phyloP scores from a whole-genome alignment of 2,888 invertebrate species.

The Morpho helenor region DNA sequence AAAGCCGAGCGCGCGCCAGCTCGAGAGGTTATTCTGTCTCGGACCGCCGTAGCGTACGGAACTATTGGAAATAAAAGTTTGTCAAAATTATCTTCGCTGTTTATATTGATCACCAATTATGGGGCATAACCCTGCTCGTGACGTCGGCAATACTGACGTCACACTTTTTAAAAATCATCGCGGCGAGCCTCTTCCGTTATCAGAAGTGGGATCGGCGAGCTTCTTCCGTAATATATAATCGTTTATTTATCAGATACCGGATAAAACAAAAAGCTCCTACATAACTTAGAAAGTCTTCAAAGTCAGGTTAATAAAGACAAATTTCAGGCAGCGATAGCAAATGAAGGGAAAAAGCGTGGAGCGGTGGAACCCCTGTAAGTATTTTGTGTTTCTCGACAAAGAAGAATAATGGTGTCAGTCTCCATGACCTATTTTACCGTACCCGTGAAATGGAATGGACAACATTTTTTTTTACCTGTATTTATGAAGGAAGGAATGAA shows the following conservation, averaged over 20 bases:
- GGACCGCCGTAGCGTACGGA: too few relatives aligned
- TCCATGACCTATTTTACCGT: not conserved
- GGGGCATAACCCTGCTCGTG: too few relatives aligned
- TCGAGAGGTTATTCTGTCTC: too few relatives aligned
- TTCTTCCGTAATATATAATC: not conserved
- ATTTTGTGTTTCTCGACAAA: not conserved
- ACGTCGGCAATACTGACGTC: too few relatives aligned
- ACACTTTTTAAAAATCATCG: too few relatives aligned
- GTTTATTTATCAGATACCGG: not conserved
- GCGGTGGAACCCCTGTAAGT: not conserved
- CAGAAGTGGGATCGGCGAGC: too few relatives aligned
- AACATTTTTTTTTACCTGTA: too few relatives aligned
- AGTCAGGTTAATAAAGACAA: slow-evolving; percentile 8
- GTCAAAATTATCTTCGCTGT: too few relatives aligned
- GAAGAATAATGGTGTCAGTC: slow-evolving; percentile 5
- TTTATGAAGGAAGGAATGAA: not conserved
- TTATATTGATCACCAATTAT: too few relatives aligned
- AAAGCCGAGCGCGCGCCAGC: too few relatives aligned
- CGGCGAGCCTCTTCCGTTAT: too few relatives aligned
- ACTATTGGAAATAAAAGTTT: too few relatives aligned
- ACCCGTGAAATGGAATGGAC: not conserved
- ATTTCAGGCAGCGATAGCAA: not conserved
- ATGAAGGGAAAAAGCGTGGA: not conserved
- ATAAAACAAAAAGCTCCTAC: not conserved
- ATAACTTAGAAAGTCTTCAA: not conserved